Base-by-base conservation (phyloP, 2,113 vertebrate genomes). In the Falco punctatus region DNA sequence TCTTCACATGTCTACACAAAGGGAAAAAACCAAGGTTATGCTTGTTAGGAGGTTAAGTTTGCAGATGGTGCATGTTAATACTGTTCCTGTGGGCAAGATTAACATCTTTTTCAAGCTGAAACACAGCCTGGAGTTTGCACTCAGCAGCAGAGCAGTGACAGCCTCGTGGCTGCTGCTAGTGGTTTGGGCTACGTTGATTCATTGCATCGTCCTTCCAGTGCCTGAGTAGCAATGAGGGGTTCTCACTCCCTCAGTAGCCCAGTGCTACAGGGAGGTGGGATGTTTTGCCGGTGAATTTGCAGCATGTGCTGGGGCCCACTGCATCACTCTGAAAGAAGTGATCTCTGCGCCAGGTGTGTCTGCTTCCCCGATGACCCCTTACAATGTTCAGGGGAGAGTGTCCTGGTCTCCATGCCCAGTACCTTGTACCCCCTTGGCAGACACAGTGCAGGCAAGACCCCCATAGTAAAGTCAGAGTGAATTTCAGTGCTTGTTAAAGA, bases 101-200 rank as follows among this genome's bases (percentile, higher is more conserved):
- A 46, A 66, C 30, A 23, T 35, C 10, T 65, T 82, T 70, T 73
- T 38, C 64, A 70, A 90, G 72, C 35, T 81, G 71, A 49, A 69
- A 6, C 70, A 28, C 3, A 17, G 79, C 20, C 71, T 54, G 67
- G 12, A 14, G 28, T 32, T 88, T 26, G 30, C 51, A 21, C 18
- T 26, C 8, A 15, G 33, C 71, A 70, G 79, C 62, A 69, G 62
- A 88, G 58, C 32, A 26, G 51, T 6, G 27, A 5, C 62, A 73
- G 33, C 28, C 42, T 51, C 0, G 0, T 26, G n/a, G 28, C 0
- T 10, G 42, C 48, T 69, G 66, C 15, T 69, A 7, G 0, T 3
- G 7, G 13, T n/a, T 61, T 52, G 62, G 74, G 44, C 32, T 57
- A 1, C 11, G 30, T 2, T 6, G 7, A 20, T 44, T 49, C 49